Conservation (phyloP, 2,888 invertebrate genomes). For the Noctua comes region DNA sequence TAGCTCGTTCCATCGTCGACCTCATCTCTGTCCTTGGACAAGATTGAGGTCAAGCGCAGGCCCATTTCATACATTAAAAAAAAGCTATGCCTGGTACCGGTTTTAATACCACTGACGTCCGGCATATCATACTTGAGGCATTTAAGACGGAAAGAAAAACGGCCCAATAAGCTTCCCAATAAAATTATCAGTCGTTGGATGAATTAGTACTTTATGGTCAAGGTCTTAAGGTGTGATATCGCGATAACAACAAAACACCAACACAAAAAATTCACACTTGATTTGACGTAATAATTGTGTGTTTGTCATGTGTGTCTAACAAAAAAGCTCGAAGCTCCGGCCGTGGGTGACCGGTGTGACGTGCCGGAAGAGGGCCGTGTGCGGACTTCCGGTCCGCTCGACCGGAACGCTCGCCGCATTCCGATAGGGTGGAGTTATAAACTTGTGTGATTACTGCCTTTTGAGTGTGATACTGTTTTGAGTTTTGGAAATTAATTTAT, state of each 20-base stretch:
- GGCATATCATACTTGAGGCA: background rate
- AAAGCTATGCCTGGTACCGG: background rate
- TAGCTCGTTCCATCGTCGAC: too few relatives aligned
- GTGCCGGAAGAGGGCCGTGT: conserved; percentile 73
- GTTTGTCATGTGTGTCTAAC: conserved; percentile 54
- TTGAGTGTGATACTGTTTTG: conserved; percentile 32
- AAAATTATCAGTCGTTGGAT: background rate
- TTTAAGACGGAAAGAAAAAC: background rate
- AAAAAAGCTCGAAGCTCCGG: conserved; percentile 65
- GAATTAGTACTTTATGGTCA: background rate
- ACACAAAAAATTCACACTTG: conserved; percentile 30
- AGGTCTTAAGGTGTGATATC: background rate
- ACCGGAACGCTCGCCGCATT: conserved; percentile 69
- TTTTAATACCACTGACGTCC: background rate
- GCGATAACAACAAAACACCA: background rate
- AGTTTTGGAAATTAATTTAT: conserved; percentile 9
- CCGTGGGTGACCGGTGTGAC: conserved; percentile 67
- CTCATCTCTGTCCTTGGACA: too few relatives aligned
- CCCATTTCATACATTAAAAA: too few relatives aligned
- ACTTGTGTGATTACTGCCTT: conserved; percentile 51
- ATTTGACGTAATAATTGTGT: conserved; percentile 51
- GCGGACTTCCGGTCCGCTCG: conserved; percentile 73
- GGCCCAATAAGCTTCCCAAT: background rate
- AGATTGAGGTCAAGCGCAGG: too few relatives aligned
- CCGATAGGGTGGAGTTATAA: conserved; percentile 63